Conservation (phyloP, 2,888 invertebrate species). For the Geotrupes spiniger region DNA sequence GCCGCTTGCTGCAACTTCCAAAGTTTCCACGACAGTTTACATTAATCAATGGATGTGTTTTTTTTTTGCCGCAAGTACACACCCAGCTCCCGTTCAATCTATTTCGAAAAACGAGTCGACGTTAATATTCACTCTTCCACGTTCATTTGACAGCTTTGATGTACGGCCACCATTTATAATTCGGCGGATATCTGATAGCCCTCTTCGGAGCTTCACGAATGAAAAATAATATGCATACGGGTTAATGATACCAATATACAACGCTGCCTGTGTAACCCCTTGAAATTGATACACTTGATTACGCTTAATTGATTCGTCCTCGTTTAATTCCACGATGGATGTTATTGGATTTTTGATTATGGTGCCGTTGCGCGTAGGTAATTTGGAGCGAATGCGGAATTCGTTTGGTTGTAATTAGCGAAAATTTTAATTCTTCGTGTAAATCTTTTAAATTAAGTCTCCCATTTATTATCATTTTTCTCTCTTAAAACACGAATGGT, state of each 20-base stretch:
- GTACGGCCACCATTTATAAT: conserved; percentile 23
- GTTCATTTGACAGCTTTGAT: conserved; percentile 27
- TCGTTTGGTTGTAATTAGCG: too few species aligned
- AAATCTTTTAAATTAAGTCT: too few species aligned
- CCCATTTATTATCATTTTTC: too few species aligned
- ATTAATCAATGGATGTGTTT: too few species aligned
- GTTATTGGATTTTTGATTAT: too few species aligned
- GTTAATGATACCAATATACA: conserved; percentile 7
- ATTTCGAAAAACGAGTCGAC: conserved; percentile 21
- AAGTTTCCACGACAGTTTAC: too few species aligned
- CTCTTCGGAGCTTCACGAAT: not conserved
- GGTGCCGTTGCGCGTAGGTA: too few species aligned
- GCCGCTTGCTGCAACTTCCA: too few species aligned
- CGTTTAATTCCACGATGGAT: not conserved
- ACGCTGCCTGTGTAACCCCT: not conserved
- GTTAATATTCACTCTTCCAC: conserved; percentile 31
- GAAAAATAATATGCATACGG: conserved; percentile 7
- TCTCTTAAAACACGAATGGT: too few species aligned
- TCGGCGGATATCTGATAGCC: conserved; percentile 8
- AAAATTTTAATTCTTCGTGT: too few species aligned
- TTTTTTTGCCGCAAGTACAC: too few species aligned
- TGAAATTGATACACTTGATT: conserved; percentile 4
- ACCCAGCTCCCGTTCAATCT: not conserved
- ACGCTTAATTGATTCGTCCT: conserved; percentile 3
- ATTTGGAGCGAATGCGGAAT: too few species aligned